Base-by-base conservation (phyloP, 2,797 vertebrate genomes). In the Podarcis lilfordi region DNA sequence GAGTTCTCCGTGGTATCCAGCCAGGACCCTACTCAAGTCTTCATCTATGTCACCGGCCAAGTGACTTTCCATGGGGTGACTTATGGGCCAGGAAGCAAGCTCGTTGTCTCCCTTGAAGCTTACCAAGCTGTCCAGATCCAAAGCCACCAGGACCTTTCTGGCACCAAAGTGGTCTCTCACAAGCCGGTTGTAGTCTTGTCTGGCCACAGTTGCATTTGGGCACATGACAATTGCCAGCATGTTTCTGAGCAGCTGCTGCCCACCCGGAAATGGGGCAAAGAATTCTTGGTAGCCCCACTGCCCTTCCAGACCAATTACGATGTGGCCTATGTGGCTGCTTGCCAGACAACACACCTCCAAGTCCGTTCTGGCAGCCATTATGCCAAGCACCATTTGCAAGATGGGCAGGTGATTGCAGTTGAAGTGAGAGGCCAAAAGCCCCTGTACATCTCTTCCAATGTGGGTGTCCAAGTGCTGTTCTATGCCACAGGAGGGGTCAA, bases 171-270 rank as follows among this genome's bases (percentile, higher is more conserved):
- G 2, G 45, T 93, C 35, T 97, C 97, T 0, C 45, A 92, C 25
- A 89, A 69, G n/a, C 97, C 97, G 0, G 92, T 98, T 9, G 97
- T 96, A 0, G 95, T 98, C 82, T 95, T 96, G 84, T 92, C 93
- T 0, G 98, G 98, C 17, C 97, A 98, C 92, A 96, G 95, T 0
- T 98, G 98, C 81, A 93, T 95, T 45, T 95, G 91, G 91, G 86
- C 40, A 2, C 95, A 96, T 10, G 17, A 94, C 1, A 96, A 90
- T 64, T 98, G 98, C 0, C 96, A 98, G 91, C 97, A 98, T 0
- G 92, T 98, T 9, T 97, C 89, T 21, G 97, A 98, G 88, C 98
- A 98, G 87, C 96, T 98, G 61, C 86, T 91, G 1, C 97, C 98
- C 0, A 93, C 97, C 0, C 78, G 79, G 23, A 94, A 76, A 9